Base-by-base conservation (phyloP, 2,113 vertebrate species). In the Probosciger aterrimus region DNA sequence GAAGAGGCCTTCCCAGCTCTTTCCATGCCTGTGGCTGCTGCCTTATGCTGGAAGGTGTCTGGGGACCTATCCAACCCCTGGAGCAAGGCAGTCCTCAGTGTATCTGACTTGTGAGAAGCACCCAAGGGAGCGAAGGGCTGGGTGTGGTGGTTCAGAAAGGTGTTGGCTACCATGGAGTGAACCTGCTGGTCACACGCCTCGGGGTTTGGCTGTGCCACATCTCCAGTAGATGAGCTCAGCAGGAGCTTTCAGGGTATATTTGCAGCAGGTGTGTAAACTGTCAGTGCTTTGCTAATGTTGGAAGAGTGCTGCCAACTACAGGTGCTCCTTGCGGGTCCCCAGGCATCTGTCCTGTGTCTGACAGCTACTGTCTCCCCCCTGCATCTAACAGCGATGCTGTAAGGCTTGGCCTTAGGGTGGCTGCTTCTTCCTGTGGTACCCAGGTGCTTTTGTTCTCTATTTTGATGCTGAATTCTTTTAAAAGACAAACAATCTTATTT, bases 111-210 rank as follows among this genome's bases (percentile, higher is more conserved):
- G 7, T 8, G 70, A 67, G 62, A 28, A 68, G 60, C 11, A 0
- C 14, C 19, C 0, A 1, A 20, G 35, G 4, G 4, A 3, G 18
- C 0, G 0, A 67, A 55, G 71, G 49, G 46, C 49, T 50, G 41
- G 28, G 27, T 1, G 1, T 64, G 19, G 19, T 18, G 11, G 14
- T 24, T 60, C 49, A 20, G 20, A 23, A 43, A 50, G 50, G 65
- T 33, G 25, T 31, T 1, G 0, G 67, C 62, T 52, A 4, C 49
- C 3, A 5, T 0, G 0, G 53, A 23, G 41, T 1, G 7, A 65
- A 19, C 35, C 22, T 33, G 67, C n/a, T 2, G 5, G 22, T 44
- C 33, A 18, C 30, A 9, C 0, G 0, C 12, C 25, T 23, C 11
- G 7, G 12, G 47, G 8, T 46, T 8, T 18, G 46, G 35, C 70